Conservation (phyloP, 35 echinoderm and acorn worm genomes). For the Strongylocentrotus purpuratus region DNA sequence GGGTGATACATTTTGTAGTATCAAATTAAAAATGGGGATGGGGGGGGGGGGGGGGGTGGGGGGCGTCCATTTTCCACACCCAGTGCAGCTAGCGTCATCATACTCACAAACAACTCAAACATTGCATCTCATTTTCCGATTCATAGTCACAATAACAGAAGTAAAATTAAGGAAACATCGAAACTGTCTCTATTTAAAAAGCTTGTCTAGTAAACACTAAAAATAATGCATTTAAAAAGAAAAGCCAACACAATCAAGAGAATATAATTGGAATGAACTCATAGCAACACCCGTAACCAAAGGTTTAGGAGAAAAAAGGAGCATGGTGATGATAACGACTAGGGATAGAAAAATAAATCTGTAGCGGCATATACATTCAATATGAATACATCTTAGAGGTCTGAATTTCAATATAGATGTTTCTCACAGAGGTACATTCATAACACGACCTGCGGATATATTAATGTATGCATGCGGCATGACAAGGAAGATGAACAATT, state of each 20-base stretch:
- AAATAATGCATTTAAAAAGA: neutral
- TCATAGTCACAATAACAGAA: too few relatives aligned
- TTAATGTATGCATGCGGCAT: too few relatives aligned
- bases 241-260: neutral
- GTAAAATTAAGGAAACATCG: neutral
- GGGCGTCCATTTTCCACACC: too few relatives aligned
- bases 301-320: neutral
- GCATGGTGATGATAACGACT: neutral
- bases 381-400: neutral
- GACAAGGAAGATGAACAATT: too few relatives aligned
- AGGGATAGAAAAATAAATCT: neutral
- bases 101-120: too few relatives aligned
- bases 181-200: neutral
- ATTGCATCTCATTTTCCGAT: too few relatives aligned
- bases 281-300: neutral
- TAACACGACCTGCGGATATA: too few relatives aligned
- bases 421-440: too few relatives aligned
- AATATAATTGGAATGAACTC: neutral
- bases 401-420: neutral
- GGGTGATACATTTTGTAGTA: too few relatives aligned
- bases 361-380: neutral
- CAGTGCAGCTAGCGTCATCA: too few relatives aligned
- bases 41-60: too few relatives aligned
- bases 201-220: neutral
- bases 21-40: too few relatives aligned